Evolutionary conservation across 2,113 vertebrate species (phyloP).

Genomic region (Elgaria multicarinata): DNA sequence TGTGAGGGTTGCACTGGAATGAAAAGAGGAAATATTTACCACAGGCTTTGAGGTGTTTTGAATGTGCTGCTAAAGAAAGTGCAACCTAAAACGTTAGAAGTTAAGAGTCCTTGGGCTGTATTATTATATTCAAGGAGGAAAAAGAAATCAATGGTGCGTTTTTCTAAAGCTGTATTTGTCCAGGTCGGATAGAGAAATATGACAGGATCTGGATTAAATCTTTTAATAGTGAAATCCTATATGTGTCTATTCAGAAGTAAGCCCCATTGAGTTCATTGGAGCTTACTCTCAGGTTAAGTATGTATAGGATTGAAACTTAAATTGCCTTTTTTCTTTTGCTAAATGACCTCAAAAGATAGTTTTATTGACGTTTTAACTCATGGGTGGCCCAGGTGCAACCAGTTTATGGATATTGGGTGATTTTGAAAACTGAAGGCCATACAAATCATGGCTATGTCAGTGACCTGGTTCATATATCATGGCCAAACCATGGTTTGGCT

Average conservation of each 20-base stretch:
- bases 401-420: neutral
- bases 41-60: conserved; percentile 43
- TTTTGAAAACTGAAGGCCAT: neutral
- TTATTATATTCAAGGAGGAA: conserved; percentile 8
- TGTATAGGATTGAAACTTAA: no score
- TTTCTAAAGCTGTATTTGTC: neutral
- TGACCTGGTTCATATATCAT: neutral
- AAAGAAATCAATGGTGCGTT: neutral
- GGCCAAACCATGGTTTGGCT: neutral
- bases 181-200: neutral
- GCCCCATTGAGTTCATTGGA: no score
- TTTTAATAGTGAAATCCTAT: neutral
- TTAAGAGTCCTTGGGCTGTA: neutral
- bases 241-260: no score
- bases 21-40: conserved; percentile 59
- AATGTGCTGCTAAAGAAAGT: conserved; percentile 44
- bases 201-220: neutral
- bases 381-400: neutral
- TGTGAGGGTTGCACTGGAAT: conserved; percentile 55
- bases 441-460: neutral
- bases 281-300: no score
- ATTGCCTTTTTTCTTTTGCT: neutral
- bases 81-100: conserved; percentile 21
- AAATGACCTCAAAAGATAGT: neutral
- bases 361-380: neutral